These are phyloP conservation scores for Protodeltote pygarga DNA, from an alignment of 2,888 invertebrate genomes.

Conservation along the genomic window DNA sequence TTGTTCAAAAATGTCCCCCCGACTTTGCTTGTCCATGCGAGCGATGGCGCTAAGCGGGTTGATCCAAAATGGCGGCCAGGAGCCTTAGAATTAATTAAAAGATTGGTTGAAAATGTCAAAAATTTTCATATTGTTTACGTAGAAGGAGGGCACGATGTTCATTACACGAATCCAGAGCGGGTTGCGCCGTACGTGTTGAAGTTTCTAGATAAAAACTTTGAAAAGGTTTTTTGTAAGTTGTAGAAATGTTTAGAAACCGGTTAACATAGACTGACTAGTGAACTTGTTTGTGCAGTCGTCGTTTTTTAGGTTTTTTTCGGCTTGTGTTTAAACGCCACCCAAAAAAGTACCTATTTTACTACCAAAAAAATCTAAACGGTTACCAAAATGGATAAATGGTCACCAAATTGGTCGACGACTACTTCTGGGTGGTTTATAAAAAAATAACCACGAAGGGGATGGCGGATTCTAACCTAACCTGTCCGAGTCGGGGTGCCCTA, in stretches of 20 bases:
- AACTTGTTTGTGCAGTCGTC: too few relatives aligned
- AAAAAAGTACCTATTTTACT: too few relatives aligned
- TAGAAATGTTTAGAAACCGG: slow-evolving; percentile 6
- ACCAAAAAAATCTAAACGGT: too few relatives aligned
- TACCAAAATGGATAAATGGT: too few relatives aligned
- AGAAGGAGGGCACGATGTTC: slow-evolving; percentile 88
- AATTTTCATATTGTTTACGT: slow-evolving; percentile 61
- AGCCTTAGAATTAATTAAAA: slow-evolving; percentile 46
- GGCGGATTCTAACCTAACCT: too few relatives aligned
- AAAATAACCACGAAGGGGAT: too few relatives aligned
- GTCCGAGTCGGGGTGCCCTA: too few relatives aligned
- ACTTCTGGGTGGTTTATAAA: too few relatives aligned
- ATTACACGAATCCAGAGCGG: slow-evolving; percentile 85
- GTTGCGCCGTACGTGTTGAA: slow-evolving; percentile 67
- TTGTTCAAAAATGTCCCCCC: slow-evolving; percentile 62
- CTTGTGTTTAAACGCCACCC: too few relatives aligned
- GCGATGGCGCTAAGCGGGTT: slow-evolving; percentile 18
- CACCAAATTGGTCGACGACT: too few relatives aligned
- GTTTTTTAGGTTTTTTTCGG: too few relatives aligned
- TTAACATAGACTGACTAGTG: too few relatives aligned
- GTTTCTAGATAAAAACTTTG: slow-evolving; percentile 62
- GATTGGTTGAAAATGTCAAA: slow-evolving; percentile 36
- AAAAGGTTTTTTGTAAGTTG: slow-evolving; percentile 23
- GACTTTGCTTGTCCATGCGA: slow-evolving; percentile 61
- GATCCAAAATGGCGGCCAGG: slow-evolving; percentile 29